Evolutionary conservation across 1,140 invertebrate species (phyloP).

Genomic region (Solenopsis invicta): DNA sequence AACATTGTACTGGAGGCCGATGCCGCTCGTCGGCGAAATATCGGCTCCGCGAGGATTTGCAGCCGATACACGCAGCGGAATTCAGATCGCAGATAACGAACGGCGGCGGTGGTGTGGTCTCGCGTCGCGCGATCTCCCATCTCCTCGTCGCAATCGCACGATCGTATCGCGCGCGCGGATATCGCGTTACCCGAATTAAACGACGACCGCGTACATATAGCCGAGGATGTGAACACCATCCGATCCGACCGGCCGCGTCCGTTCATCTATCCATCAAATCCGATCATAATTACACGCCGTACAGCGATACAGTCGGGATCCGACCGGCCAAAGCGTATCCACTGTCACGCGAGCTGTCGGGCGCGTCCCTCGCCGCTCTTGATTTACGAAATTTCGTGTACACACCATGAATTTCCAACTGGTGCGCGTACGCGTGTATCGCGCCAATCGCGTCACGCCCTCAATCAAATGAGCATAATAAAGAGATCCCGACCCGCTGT

Average conservation of each 20-base stretch:
- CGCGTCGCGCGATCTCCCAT: slow-evolving; percentile 33
- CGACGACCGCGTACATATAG: slow-evolving; percentile 38
- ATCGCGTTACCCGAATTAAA: slow-evolving; percentile 69
- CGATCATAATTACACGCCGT: slow-evolving; percentile 63
- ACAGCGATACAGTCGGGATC: slow-evolving; percentile 54
- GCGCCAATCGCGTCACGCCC: slow-evolving; percentile 49
- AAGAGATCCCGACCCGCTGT: slow-evolving; percentile 39
- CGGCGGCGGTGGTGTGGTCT: slow-evolving; percentile 6
- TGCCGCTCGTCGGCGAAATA: not conserved
- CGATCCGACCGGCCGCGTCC: slow-evolving; percentile 55
- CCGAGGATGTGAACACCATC: slow-evolving; percentile 48
- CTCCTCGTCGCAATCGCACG: slow-evolving; percentile 55
- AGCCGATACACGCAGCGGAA: slow-evolving; percentile 18
- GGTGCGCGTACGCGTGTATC: slow-evolving; percentile 25
- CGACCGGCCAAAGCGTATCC: slow-evolving; percentile 46
- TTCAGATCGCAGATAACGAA: slow-evolving; percentile 51
- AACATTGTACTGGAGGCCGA: not conserved
- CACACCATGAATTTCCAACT: slow-evolving; percentile 52
- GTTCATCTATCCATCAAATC: slow-evolving; percentile 67
- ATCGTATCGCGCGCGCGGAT: slow-evolving; percentile 49
- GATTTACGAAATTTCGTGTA: slow-evolving; percentile 62
- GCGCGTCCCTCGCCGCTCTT: slow-evolving; percentile 13
- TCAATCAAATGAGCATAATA: slow-evolving; percentile 55
- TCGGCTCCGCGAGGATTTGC: not conserved
- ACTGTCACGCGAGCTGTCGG: slow-evolving; percentile 58